Base-by-base conservation (phyloP, 2,113 vertebrate species). In the Cyprinodon brontotheroides region DNA sequence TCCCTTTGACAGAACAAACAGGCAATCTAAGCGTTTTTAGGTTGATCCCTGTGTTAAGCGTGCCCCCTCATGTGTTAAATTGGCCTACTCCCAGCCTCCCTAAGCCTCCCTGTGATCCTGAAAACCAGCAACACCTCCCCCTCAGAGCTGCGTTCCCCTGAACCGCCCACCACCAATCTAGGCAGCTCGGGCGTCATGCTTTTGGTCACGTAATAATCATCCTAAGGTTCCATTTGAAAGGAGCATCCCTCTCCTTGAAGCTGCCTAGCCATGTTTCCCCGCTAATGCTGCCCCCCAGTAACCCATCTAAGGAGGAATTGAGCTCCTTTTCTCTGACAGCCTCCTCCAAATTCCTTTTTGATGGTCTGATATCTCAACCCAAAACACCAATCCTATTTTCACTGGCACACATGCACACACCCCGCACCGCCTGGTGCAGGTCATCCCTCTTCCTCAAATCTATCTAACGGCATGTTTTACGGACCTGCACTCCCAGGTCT, bases 391-490 rank as follows among this genome's bases (percentile, higher is more conserved):
- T 69, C 15, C 65, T 20, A 40, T 74, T 64, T 74, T 36, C 60
- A 68, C 69, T n/a, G 4, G 37, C 14, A 62, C 70, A 38, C 72
- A 67, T 67, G 20, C 40, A 66, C 71, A 57, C 75, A 41, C 74
- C 45, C 74, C 53, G 39, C 59, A 13, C 60, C 11, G 63, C 60
- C 41, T 45, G 13, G 45, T 36, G 3, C 68, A 60, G 70, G 79
- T 89, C 84, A 80, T 91, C 86, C 66, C 83, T 91, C 91, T 86
- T 83, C 75, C 74, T 88, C 76, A 78, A 80, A 88, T 85, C 88
- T 87, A 73, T 85, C 81, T 80, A 73, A 90, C 72, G 86, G 79
- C 76, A 40, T 72, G 75, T 86, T 84, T 89, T 79, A 57, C n/a
- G 15, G 78, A 74, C 70, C 76, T 70, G 70, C 71, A 80, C 48